Conservation (phyloP, 2,113 vertebrate species). For the Neotragus pygmaeus region DNA sequence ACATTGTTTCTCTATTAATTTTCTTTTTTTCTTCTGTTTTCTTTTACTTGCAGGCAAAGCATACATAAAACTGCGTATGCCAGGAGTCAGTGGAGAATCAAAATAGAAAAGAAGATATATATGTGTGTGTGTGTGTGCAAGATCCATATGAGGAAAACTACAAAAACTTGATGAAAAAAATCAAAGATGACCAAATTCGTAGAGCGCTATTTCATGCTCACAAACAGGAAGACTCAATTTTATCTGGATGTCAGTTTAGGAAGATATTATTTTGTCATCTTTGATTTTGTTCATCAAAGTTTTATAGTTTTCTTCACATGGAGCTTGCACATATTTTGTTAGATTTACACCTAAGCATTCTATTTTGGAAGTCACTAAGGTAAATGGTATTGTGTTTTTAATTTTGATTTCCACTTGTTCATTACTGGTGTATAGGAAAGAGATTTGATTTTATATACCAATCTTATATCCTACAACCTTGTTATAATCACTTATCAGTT, state of each 20-base stretch:
- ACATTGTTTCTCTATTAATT: not conserved
- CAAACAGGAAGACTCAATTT: not conserved
- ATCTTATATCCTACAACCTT: not conserved
- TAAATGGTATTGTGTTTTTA: not conserved
- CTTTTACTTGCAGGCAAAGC: not conserved
- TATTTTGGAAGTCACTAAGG: not conserved
- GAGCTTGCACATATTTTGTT: not conserved
- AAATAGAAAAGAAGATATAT: not conserved
- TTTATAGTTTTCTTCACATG: not conserved
- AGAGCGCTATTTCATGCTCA: rapidly evolving
- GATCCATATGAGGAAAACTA: not conserved
- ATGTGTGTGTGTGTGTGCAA: not conserved
- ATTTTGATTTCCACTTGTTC: not conserved
- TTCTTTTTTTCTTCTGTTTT: not conserved
- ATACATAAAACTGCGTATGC: not conserved
- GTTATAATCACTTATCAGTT: not conserved
- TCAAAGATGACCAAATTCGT: not conserved
- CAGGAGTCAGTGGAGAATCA: not conserved
- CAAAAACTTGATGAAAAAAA: not conserved
- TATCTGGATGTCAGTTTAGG: not conserved
- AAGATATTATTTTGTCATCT: not conserved
- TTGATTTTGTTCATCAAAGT: not conserved
- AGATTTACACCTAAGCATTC: not conserved
- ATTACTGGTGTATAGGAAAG: not conserved
- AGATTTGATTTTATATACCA: not conserved